Evolutionary conservation across 2,888 invertebrate species (phyloP).

Genomic region (Sabellastarte sp.): DNA sequence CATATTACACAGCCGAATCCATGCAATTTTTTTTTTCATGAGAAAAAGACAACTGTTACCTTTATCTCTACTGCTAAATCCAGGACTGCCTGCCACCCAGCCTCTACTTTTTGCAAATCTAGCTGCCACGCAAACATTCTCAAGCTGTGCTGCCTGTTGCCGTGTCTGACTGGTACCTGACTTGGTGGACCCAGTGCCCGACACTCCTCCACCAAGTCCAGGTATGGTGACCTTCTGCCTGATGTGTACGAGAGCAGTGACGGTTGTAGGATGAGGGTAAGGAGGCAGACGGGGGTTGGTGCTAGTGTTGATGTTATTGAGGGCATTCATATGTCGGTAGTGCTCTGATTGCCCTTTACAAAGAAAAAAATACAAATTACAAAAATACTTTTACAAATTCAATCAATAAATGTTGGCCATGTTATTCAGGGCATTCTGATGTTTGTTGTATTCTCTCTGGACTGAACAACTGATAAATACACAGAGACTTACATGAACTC

Average conservation of each 20-base stretch:
- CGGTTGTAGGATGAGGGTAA: conserved; percentile 80
- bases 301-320: conserved; percentile 50
- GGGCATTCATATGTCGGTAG: conserved; percentile 41
- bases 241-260: conserved; percentile 84
- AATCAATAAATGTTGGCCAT: no score
- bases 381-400: no score
- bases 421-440: no score
- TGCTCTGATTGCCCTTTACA: background rate
- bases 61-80: no score
- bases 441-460: no score
- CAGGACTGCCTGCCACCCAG: conserved; percentile 67
- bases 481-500: no score
- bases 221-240: conserved; percentile 62
- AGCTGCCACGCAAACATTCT: conserved; percentile 76
- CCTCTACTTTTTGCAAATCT: conserved; percentile 76
- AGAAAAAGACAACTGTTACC: no score
- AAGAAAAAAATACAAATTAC: no score
- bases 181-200: conserved; percentile 4
- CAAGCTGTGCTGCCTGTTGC: conserved; percentile 54
- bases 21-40: no score
- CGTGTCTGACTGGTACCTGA: conserved; percentile 4
- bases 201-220: conserved; percentile 26
- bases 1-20: no score
- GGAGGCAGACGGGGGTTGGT: conserved; percentile 86
- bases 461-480: no score